Evolutionary conservation across 2,113 vertebrate genomes (phyloP).

Genomic region (Apistogramma diplotaenia): DNA sequence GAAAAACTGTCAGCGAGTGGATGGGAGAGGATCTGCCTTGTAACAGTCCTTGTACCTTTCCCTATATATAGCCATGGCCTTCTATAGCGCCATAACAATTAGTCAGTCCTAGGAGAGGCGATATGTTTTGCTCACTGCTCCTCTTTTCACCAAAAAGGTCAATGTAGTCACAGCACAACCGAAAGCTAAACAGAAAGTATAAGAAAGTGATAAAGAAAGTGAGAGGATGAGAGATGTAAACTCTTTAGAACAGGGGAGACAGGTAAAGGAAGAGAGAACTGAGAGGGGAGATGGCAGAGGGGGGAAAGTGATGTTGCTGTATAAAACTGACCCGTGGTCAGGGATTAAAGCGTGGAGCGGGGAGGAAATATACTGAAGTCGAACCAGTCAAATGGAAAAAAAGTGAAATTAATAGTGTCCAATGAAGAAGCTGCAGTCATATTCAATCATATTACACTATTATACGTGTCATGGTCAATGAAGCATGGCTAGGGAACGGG

Average conservation of each 20-base stretch:
- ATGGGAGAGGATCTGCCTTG: neutral
- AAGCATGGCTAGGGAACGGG: neutral
- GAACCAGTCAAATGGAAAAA: neutral
- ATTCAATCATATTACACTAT: constrained; percentile 43
- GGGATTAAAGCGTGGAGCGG: neutral
- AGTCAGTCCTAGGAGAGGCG: neutral
- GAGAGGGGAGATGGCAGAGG: neutral
- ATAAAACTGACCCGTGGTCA: constrained; percentile 13
- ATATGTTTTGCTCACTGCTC: constrained; percentile 8
- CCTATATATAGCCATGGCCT: neutral
- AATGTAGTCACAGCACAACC: constrained; percentile 40
- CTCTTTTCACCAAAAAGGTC: constrained; percentile 48
- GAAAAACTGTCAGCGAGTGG: neutral
- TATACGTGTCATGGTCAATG: constrained; percentile 14
- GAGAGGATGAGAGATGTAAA: neutral
- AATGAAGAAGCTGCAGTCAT: constrained; percentile 32
- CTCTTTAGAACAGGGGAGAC: neutral
- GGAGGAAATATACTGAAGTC: neutral
- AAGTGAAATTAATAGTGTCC: constrained; percentile 39
- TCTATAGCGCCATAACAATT: constrained; percentile 24
- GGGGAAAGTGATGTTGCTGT: neutral
- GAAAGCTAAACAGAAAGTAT: constrained; percentile 23
- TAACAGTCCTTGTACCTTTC: neutral
- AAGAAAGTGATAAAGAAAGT: constrained; percentile 3
- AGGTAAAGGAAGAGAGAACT: neutral